phyloP scores from a whole-genome alignment of 1,140 invertebrate genomes.

The Holcopasites calliopsidis region DNA sequence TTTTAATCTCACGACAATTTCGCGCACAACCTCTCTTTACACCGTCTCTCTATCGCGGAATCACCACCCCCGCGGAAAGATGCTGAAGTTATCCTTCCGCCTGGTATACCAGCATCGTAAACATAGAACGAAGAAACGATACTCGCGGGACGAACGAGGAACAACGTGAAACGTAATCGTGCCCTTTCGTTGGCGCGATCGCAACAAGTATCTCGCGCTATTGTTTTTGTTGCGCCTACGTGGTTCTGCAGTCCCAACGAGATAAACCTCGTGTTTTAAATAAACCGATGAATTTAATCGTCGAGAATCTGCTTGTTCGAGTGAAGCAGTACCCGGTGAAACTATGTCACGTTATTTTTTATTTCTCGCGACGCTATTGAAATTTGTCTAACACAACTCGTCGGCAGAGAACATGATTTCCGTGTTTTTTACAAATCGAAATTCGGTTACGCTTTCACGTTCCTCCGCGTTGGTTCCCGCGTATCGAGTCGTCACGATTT shows the following conservation, averaged over 20 bases:
- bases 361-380: neutral
- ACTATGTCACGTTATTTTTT: slow-evolving; percentile 17
- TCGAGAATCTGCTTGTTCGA: slow-evolving; percentile 25
- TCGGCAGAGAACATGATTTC: neutral
- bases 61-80: slow-evolving; percentile 7
- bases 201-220: neutral
- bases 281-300: slow-evolving; percentile 17
- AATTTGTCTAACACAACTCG: neutral
- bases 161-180: slow-evolving; percentile 26
- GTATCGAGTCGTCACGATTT: neutral
- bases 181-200: neutral
- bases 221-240: neutral
- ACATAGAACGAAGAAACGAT: neutral
- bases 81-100: slow-evolving; percentile 7
- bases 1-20: slow-evolving; percentile 16
- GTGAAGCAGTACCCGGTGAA: neutral
- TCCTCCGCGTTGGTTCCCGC: slow-evolving; percentile 18
- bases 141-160: slow-evolving; percentile 42
- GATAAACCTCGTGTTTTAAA: slow-evolving; percentile 7
- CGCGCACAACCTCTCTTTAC: neutral
- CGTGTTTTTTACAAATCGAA: no score
- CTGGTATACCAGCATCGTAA: slow-evolving; percentile 22
- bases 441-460: neutral
- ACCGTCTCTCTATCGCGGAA: neutral
- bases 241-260: neutral